These are phyloP conservation scores for Lucilia cuprina DNA, from an alignment of 1,140 invertebrate genomes.

Conservation along the genomic window DNA sequence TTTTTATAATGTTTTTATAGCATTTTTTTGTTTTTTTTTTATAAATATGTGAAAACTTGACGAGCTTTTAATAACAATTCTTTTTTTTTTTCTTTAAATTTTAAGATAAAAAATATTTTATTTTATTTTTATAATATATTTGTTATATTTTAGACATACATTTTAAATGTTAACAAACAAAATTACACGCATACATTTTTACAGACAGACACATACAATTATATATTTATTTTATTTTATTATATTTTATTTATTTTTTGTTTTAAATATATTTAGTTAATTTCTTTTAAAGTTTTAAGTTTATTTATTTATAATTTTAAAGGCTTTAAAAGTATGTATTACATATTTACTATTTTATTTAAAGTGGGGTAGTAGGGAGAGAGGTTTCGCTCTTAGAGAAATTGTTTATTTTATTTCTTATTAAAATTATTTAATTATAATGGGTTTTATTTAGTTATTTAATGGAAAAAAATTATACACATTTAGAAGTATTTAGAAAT, in stretches of 20 bases:
- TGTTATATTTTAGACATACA: conserved; percentile 22
- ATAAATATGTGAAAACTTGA: conserved; percentile 34
- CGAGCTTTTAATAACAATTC: conserved; percentile 21
- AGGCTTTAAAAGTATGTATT: neutral
- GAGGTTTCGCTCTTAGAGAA: neutral
- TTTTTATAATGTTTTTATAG: neutral
- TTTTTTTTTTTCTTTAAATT: conserved; percentile 5
- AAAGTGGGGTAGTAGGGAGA: neutral
- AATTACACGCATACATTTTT: conserved; percentile 10
- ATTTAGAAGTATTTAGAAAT: no score
- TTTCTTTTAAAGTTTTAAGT: neutral
- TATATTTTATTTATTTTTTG: neutral
- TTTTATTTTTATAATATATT: neutral
- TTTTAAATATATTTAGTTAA: no score
- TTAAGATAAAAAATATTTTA: conserved; percentile 21
- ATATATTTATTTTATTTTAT: no score
- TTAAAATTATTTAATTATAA: neutral
- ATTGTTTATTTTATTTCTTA: neutral
- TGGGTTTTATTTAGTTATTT: neutral
- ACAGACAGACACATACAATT: conserved; percentile 26
- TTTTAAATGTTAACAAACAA: conserved; percentile 35
- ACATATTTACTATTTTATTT: neutral
- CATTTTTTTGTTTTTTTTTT: neutral
- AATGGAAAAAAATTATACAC: neutral
- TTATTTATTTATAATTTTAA: neutral